Evolutionary conservation across 2,888 invertebrate species (phyloP).

Genomic region (Callinectes sapidus): DNA sequence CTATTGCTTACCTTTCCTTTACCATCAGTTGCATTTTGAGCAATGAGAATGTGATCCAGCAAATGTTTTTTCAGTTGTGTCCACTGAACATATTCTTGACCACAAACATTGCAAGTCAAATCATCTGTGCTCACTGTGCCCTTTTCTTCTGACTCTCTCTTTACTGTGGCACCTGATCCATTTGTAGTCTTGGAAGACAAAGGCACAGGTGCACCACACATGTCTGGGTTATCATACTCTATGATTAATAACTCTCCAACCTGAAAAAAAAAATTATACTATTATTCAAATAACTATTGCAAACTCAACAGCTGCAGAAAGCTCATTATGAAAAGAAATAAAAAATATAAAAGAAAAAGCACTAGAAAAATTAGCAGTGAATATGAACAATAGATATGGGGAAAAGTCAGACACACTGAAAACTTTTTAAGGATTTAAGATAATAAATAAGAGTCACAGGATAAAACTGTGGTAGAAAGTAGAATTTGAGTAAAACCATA

Average conservation of each 20-base stretch:
- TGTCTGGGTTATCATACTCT: conserved; percentile 61
- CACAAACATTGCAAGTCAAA: conserved; percentile 69
- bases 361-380: neutral
- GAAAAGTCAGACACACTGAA: no score
- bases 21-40: conserved; percentile 53
- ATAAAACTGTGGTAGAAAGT: no score
- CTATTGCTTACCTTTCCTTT: conserved; percentile 51
- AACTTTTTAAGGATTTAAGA: no score
- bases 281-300: neutral
- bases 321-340: neutral
- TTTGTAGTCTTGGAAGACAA: conserved; percentile 23
- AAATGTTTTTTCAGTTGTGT: conserved; percentile 69
- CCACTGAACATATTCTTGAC: conserved; percentile 62
- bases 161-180: conserved; percentile 34
- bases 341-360: neutral
- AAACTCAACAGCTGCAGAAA: neutral
- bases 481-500: no score
- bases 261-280: neutral
- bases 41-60: conserved; percentile 64
- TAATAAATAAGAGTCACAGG: no score
- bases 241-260: conserved; percentile 55
- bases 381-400: no score
- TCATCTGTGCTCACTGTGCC: conserved; percentile 62
- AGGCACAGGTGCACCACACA: neutral
- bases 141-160: conserved; percentile 50